Evolutionary conservation across 2,888 invertebrate genomes (phyloP), one percentile per base, ranked within the genome.

Genomic region (Sericinus montela): DNA sequence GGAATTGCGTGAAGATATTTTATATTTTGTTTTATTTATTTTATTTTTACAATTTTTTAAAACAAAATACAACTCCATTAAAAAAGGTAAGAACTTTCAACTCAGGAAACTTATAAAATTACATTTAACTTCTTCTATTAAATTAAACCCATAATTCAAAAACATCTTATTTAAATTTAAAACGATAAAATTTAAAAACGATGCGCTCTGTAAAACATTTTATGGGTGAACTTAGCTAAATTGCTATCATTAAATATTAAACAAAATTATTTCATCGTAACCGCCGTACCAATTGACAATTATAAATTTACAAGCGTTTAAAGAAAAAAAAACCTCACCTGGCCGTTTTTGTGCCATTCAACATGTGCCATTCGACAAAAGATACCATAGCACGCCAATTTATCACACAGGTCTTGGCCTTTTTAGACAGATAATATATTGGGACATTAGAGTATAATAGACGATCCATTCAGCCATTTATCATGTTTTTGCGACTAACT

Each of bases 391-490:
- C 60, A 57, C 59, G 65, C 67, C 81, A 75, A 84, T 85, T 83
- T 83, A 84, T 84, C 70, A 73, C 62, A 57, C 58, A 67, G 72
- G 69, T 71, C 72, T 70, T 76, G 75, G 71, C 76, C 77, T 82
- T 77, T 75, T 70, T 71, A 72, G 72, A 72, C 74, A 68, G 66
- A 80, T 83, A 80, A 84, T 84, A 80, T 85, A 85, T 85, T 77
- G 77, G 79, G 70, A 76, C 81, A 85, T 85, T 85, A 85, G 73
- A 75, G 72, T 68, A 83, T 80, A 84, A 85, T 82, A 82, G 84
- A 77, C 79, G 75, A 72, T 72, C 77, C 72, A 69, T 70, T 66
- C 60, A 65, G 66, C 73, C 80, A 74, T 85, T 78, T 77, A 77
- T 83, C 84, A 83, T 75, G 76, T 77, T 80, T 76, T 75, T 60